Percentiles rank a stretch among this genome's conserved stretches.
phyloP scores from a whole-genome alignment of 2,888 invertebrate genomes.

The Sphaerophoria rueppellii region DNA sequence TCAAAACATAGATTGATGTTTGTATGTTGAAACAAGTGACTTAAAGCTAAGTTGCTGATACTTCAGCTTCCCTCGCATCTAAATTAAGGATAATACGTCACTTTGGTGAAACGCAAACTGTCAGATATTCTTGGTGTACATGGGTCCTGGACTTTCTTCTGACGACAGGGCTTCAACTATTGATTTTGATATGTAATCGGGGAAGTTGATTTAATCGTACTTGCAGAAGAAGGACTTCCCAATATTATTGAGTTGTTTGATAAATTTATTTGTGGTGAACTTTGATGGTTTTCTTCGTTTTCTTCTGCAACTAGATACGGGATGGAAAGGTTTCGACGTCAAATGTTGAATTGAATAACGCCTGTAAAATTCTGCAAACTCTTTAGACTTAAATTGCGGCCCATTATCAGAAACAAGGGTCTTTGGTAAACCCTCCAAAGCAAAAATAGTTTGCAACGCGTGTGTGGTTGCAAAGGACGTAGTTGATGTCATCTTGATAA shows the following conservation, averaged over 20 bases:
- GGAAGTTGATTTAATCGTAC: background rate
- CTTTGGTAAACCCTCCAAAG: constrained; percentile 4
- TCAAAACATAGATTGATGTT: no score
- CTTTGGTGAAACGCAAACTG: background rate
- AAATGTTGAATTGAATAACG: constrained; percentile 28
- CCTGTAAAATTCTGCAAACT: constrained; percentile 10
- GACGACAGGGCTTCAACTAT: background rate
- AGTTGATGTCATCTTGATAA: constrained; percentile 10
- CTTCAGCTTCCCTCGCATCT: constrained; percentile 1
- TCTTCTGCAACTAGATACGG: constrained; percentile 13
- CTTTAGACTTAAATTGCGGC: constrained; percentile 22
- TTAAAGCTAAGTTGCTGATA: constrained; percentile 8
- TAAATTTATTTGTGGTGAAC: no score
- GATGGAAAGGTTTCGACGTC: constrained; percentile 33
- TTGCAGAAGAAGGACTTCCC: constrained; percentile 1
- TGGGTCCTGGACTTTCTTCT: background rate
- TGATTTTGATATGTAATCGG: background rate
- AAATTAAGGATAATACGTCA: constrained; percentile 2
- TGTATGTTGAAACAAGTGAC: no score
- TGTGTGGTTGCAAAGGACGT: constrained; percentile 8
- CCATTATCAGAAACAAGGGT: background rate
- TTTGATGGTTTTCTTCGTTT: background rate
- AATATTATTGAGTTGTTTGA: no score
- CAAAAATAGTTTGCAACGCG: background rate
- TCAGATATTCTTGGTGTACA: constrained; percentile 1